phyloP scores from a whole-genome alignment of 2,888 invertebrate species.

The Lingula anatina region DNA sequence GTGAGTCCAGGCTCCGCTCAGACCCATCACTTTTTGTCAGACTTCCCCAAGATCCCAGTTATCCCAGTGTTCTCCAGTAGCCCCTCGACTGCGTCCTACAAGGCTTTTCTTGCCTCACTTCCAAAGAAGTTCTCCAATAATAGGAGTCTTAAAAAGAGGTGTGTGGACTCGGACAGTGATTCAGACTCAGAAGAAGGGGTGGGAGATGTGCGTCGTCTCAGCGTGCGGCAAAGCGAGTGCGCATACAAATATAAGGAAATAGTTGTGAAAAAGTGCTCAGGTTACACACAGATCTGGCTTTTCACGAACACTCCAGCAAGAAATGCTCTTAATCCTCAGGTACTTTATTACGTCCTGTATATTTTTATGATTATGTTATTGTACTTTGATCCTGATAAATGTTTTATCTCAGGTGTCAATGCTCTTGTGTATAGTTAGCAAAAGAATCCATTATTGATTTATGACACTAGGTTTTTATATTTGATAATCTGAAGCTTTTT shows the following conservation, averaged over 20 bases:
- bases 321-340: slow-evolving; percentile 63
- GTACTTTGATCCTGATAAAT: too few species aligned
- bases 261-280: slow-evolving; percentile 58
- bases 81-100: slow-evolving; percentile 37
- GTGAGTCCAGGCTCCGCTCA: slow-evolving; percentile 4
- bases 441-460: too few species aligned
- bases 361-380: too few species aligned
- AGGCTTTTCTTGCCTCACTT: slow-evolving; percentile 30
- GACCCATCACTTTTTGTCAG: slow-evolving; percentile 20
- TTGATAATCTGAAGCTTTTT: too few species aligned
- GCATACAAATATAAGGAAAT: slow-evolving; percentile 57
- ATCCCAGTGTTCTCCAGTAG: slow-evolving; percentile 31
- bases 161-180: slow-evolving; percentile 5
- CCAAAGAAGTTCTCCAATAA: slow-evolving; percentile 31
- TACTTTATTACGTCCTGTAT: slow-evolving; percentile 44
- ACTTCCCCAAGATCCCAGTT: slow-evolving; percentile 19
- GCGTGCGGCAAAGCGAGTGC: slow-evolving; percentile 50
- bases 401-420: too few species aligned
- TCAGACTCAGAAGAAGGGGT: slow-evolving; percentile 17
- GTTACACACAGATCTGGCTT: slow-evolving; percentile 60
- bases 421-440: too few species aligned
- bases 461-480: too few species aligned
- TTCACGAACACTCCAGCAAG: slow-evolving; percentile 58
- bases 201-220: slow-evolving; percentile 36
- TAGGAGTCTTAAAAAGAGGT: slow-evolving; percentile 9